A percentile compares a stretch with the other conserved stretches of the same genome.
Conservation (phyloP, 2,113 vertebrate genomes). For the Alectura lathami region DNA sequence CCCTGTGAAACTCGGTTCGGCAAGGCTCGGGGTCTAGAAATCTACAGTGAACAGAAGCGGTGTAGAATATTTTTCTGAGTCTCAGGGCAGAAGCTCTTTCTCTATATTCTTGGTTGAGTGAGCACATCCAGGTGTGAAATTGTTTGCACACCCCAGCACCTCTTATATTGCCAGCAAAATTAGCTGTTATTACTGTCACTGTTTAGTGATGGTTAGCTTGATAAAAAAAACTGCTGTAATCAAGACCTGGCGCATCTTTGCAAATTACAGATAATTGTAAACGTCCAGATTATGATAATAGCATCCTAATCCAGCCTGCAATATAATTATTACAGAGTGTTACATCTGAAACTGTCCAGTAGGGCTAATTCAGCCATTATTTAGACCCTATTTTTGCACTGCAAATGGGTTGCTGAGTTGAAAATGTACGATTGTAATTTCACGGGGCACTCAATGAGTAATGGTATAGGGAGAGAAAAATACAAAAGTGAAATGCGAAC, state of each 20-base stretch:
- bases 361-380: conserved; percentile 98
- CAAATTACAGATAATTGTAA: conserved; percentile 99
- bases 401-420: conserved; percentile 95
- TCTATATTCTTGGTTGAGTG: conserved; percentile 94
- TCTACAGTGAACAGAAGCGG: conserved; percentile 76
- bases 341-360: conserved; percentile 99
- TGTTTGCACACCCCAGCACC: conserved; percentile 99
- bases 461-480: conserved; percentile 86
- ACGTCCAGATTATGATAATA: conserved; percentile 99
- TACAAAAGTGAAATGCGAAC: conserved; percentile 82
- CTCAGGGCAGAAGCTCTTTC: conserved; percentile 84
- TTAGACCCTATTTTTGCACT: conserved; percentile 91
- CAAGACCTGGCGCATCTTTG: conserved; percentile 99
- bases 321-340: conserved; percentile 99
- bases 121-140: conserved; percentile 99
- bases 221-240: conserved; percentile 96
- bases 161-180: conserved; percentile 99
- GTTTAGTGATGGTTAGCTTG: conserved; percentile 99
- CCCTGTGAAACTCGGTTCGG: conserved; percentile 76
- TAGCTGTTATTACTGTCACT: conserved; percentile 99
- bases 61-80: conserved; percentile 80
- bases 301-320: conserved; percentile 98
- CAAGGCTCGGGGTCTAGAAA: conserved; percentile 77
- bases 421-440: conserved; percentile 98
- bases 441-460: conserved; percentile 94